Conservation (phyloP, 2,797 vertebrate species). For the Pterois miles region DNA sequence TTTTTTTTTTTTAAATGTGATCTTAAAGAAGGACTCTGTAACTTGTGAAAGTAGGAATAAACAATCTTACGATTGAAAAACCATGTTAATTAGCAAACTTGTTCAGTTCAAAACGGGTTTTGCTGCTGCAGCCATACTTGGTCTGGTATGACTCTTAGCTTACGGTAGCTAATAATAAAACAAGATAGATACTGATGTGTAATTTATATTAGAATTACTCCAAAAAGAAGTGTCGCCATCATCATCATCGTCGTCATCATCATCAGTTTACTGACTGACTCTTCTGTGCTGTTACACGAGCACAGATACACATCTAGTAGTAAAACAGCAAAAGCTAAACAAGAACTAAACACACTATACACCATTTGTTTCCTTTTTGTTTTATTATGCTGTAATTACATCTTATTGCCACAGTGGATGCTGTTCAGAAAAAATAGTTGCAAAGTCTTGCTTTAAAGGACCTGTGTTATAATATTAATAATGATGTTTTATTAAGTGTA, state of each 20-base stretch:
- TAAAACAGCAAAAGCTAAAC: background rate
- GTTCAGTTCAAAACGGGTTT: background rate
- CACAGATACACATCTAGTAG: background rate
- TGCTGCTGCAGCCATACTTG: background rate
- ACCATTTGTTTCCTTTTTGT: too few relatives aligned
- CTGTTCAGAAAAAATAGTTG: background rate
- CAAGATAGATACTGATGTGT: background rate
- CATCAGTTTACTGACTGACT: background rate
- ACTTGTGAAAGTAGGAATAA: background rate
- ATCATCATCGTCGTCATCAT: too few relatives aligned
- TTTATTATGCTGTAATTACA: background rate
- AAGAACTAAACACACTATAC: background rate
- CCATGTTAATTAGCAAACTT: background rate
- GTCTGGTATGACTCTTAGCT: background rate
- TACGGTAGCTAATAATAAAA: background rate
- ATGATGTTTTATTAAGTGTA: background rate
- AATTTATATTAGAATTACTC: background rate
- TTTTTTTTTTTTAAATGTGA: background rate
- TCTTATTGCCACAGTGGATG: background rate
- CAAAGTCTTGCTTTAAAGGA: background rate
- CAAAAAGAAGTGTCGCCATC: too few relatives aligned
- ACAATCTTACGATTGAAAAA: background rate
- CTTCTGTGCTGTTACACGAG: background rate
- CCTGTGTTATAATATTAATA: background rate
- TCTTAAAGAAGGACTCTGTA: background rate